Conservation (phyloP, 2,113 vertebrate species). For the Narcine bancroftii region DNA sequence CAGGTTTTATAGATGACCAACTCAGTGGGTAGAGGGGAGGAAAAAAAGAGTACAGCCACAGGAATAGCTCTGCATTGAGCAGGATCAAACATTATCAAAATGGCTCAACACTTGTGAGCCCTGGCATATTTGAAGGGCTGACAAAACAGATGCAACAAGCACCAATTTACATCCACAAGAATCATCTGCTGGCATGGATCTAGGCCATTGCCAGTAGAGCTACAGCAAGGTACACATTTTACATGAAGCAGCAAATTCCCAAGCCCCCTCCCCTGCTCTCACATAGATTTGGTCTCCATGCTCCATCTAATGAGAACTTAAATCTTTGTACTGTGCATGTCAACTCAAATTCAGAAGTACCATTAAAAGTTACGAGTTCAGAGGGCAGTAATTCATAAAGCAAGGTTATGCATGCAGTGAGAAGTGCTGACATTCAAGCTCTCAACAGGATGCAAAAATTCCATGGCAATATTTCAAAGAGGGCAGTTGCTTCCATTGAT, state of each 20-base stretch:
- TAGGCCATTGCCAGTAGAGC: neutral
- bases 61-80: too few species aligned
- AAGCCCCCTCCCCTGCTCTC: neutral
- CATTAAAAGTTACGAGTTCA: neutral
- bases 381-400: neutral
- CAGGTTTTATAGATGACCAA: too few species aligned
- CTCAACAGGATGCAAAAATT: neutral
- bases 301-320: neutral
- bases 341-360: neutral
- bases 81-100: neutral
- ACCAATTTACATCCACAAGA: neutral
- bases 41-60: too few species aligned
- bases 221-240: neutral
- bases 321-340: neutral
- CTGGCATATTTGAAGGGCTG: neutral
- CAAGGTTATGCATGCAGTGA: neutral
- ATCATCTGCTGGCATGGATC: neutral
- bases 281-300: neutral
- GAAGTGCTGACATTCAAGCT: neutral
- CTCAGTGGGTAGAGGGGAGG: too few species aligned
- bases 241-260: neutral
- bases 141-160: neutral
- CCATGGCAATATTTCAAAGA: neutral
- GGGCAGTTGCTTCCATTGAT: too few species aligned
- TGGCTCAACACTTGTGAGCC: neutral